phyloP scores from a whole-genome alignment of 2,113 vertebrate genomes.

The Silurus meridionalis region DNA sequence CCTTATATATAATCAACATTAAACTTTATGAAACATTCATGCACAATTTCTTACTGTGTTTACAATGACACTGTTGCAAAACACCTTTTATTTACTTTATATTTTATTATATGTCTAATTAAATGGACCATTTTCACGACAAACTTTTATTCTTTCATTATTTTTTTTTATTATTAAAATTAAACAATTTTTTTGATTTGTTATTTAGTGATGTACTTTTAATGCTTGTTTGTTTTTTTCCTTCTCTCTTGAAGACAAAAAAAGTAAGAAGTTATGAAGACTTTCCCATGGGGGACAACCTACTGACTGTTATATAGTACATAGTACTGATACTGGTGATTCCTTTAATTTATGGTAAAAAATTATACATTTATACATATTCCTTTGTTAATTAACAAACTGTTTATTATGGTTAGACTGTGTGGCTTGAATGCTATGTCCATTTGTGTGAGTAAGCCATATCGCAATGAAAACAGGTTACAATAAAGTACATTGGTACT shows the following conservation, averaged over 20 bases:
- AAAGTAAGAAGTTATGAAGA: neutral
- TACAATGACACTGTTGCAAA: neutral
- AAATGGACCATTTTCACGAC: neutral
- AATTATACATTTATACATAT: neutral
- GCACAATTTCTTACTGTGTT: neutral
- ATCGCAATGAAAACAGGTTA: neutral
- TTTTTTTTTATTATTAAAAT: neutral
- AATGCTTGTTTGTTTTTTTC: neutral
- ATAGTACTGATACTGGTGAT: neutral
- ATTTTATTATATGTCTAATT: neutral
- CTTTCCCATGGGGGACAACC: neutral
- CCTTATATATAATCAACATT: no score
- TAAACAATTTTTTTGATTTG: neutral
- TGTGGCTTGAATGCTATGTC: accelerated
- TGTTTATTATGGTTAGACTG: neutral
- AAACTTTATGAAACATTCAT: no score
- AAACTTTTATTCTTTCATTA: neutral
- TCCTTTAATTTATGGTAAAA: neutral
- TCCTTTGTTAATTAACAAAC: neutral
- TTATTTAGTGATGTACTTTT: neutral
- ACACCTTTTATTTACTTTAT: neutral
- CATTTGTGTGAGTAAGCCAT: neutral
- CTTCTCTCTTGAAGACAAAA: neutral
- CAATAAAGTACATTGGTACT: neutral
- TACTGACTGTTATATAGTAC: neutral